Conservation (phyloP, 2,888 invertebrate genomes). For the Machimus rusticus region DNA sequence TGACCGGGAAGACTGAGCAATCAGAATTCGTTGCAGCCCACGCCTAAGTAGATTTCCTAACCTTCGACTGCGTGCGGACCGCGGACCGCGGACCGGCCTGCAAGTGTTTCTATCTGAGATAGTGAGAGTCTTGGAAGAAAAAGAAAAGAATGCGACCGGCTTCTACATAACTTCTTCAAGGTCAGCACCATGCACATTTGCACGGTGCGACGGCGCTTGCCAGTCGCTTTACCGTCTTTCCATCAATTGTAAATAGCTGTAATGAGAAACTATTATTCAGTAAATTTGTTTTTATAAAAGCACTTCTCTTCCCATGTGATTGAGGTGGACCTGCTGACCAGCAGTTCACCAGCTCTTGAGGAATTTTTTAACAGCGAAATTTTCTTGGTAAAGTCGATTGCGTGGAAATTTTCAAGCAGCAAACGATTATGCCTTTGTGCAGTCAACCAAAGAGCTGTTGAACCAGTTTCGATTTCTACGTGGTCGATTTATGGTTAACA, state of each 20-base stretch:
- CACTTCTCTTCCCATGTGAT: not conserved
- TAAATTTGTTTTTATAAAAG: not conserved
- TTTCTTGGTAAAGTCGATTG: not conserved
- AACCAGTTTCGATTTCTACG: not conserved
- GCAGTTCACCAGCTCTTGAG: not conserved
- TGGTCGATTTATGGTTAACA: not conserved
- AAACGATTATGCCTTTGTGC: not conserved
- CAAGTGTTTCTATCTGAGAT: not conserved
- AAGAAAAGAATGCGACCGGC: not conserved
- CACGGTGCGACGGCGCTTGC: not conserved
- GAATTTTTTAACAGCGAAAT: not conserved
- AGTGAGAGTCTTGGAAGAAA: not conserved
- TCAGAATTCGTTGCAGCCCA: not conserved
- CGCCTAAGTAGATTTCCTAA: not conserved
- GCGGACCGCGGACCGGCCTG: too few relatives aligned
- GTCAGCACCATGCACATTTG: not conserved
- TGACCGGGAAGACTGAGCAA: not conserved
- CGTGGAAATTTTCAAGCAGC: not conserved
- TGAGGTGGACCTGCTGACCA: not conserved
- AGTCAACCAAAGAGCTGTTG: not conserved
- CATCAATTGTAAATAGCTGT: not conserved
- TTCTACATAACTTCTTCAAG: not conserved
- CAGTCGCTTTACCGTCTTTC: not conserved
- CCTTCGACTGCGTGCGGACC: not conserved
- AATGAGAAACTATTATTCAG: not conserved